Base-by-base conservation (phyloP, 1,140 invertebrate genomes). In the Elysia chlorotica region DNA sequence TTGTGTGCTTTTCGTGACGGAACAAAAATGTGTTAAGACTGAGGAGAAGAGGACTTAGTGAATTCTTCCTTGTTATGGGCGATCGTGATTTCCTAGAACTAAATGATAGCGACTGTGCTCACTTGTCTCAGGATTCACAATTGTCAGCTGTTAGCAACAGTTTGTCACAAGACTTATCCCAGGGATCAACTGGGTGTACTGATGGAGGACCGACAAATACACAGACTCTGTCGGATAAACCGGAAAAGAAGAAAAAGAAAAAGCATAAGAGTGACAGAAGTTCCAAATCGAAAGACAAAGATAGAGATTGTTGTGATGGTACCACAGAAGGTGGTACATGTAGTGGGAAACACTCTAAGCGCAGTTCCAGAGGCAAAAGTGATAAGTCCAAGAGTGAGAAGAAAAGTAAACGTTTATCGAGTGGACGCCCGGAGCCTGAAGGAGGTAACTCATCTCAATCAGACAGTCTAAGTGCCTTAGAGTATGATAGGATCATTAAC, bases 401-500 rank as follows among this genome's bases (percentile, higher is more conserved):
- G 66, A 75, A 74, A 68, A 38, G 53, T 56, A 36, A 62, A 54
- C 72, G 65, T 14, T 72, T 62, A 37, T 71, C 71, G 3, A 74
- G 74, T 23, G 75, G 76, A 30, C 74, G 84, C n/a, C 84, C 85
- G 3, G 83, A 86, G 66, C 85, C 83, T 0, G 86, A 87, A 41
- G 86, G 85, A 10, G 83, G 84, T 6, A 82, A 81, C 61, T 68
- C 76, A 6, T 23, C 56, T 21, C 65, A 56, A 23, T 2, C 59
- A 5, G 57, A 63, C 17, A 25, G 35, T 10, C 23, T 53, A 35
- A 71, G 69, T 65, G 17, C 80, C 62, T 74, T 77, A 61, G 85
- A 87, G 61, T 83, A 80, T 65, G 85, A 87, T 30, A 65, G 78
- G 37, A 78, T 86, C 48, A 82, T 84, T 61, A 83, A 86, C 73